Evolutionary conservation across 2,113 vertebrate genomes (phyloP).

Genomic region (Chloropsis cyanopogon): DNA sequence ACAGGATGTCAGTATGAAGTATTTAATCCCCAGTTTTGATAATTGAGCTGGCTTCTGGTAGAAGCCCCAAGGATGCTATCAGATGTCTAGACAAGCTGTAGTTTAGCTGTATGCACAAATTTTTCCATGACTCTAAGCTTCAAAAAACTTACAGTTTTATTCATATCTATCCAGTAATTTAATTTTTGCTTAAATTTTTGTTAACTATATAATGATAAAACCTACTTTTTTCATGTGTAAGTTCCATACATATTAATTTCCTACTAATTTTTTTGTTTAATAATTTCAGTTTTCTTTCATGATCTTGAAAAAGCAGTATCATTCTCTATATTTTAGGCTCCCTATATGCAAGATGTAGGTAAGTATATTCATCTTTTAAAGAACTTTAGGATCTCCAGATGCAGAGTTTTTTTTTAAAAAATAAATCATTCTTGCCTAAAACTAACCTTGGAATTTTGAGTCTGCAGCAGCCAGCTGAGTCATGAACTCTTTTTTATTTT

Average conservation of each 20-base stretch:
- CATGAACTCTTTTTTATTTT: background rate
- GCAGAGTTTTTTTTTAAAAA: background rate
- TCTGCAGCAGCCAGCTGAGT: background rate
- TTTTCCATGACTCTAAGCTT: background rate
- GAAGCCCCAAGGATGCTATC: background rate
- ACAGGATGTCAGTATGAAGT: background rate
- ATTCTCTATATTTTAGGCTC: background rate
- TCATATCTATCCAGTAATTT: background rate
- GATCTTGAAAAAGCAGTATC: background rate
- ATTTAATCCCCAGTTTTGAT: background rate
- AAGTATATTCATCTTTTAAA: background rate
- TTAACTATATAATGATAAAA: background rate
- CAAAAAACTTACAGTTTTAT: background rate
- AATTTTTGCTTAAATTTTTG: background rate
- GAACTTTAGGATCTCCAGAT: background rate
- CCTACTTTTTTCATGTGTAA: background rate
- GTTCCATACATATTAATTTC: background rate
- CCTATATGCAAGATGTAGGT: rapidly evolving
- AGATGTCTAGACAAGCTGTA: background rate
- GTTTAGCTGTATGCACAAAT: background rate
- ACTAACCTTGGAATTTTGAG: background rate
- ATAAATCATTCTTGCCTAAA: background rate
- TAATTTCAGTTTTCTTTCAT: background rate
- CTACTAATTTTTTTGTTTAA: background rate
- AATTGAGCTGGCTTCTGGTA: background rate